A percentile compares a stretch with the other conserved stretches of the same genome.
phyloP scores from a whole-genome alignment of 64 coral and sea anemone genomes.

The Platygyra sinensis region DNA sequence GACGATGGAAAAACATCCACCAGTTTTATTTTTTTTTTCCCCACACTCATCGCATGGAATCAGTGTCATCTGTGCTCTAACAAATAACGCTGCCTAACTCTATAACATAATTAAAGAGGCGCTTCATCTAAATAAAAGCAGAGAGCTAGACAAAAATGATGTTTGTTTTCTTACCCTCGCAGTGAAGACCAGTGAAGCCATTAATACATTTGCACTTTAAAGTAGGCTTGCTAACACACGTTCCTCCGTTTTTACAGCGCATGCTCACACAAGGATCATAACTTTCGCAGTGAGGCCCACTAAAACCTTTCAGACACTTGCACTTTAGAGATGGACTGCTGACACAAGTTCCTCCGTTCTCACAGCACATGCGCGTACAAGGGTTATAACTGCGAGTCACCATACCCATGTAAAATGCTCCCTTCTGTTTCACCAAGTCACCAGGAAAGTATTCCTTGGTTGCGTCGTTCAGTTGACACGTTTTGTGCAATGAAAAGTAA shows the following conservation, averaged over 20 bases:
- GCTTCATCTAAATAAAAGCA: too few species aligned
- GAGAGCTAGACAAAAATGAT: neutral
- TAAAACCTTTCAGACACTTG: neutral
- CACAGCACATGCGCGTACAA: slow-evolving; percentile 30
- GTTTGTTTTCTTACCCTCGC: slow-evolving; percentile 7
- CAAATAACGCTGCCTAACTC: too few species aligned
- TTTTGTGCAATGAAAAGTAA: neutral
- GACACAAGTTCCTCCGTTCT: slow-evolving; percentile 30
- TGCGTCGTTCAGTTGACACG: slow-evolving; percentile 5
- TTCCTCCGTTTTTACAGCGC: slow-evolving; percentile 48
- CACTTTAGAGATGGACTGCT: neutral
- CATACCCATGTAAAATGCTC: neutral
- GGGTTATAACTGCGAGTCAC: neutral
- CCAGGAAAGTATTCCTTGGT: neutral
- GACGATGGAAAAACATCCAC: too few species aligned
- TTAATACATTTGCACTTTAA: neutral
- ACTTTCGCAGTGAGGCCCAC: too few species aligned
- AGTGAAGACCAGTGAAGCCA: slow-evolving; percentile 10
- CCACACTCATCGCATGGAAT: too few species aligned
- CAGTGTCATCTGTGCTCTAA: too few species aligned
- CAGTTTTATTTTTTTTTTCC: too few species aligned
- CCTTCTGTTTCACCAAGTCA: slow-evolving; percentile 1
- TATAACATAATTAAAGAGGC: too few species aligned
- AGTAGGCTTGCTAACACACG: neutral
- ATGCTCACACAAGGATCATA: neutral